These are phyloP conservation scores for Pristionchus fissidentatus DNA, from an alignment of 2,888 invertebrate species.

Conservation along the genomic window DNA sequence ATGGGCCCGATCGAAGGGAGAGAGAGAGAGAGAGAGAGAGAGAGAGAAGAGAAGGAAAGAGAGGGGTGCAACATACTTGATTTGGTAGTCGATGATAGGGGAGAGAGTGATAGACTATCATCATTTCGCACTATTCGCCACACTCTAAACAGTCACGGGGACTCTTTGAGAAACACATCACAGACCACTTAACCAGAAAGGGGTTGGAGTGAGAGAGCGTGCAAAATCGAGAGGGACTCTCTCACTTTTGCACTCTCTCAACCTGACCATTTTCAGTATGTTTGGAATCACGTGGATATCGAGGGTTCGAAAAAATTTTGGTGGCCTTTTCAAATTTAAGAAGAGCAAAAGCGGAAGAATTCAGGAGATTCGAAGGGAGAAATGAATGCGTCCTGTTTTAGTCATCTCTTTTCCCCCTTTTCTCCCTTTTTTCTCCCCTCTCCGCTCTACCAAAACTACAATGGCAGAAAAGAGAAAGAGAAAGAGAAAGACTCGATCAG, in stretches of 20 bases:
- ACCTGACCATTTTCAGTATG: too few relatives aligned
- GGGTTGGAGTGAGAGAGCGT: too few relatives aligned
- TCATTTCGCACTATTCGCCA: neutral
- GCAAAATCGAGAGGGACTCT: too few relatives aligned
- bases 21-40: neutral
- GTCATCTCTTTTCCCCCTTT: constrained; percentile 17
- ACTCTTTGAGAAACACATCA: constrained; percentile 14
- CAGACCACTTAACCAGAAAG: neutral
- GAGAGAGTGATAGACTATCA: neutral
- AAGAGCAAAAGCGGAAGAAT: neutral
- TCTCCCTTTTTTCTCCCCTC: constrained; percentile 6
- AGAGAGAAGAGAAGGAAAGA: constrained; percentile 40
- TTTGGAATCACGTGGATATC: too few relatives aligned
- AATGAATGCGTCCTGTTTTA: constrained; percentile 37
- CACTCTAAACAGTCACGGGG: neutral
- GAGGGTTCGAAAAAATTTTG: neutral
- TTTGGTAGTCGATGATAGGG: too few relatives aligned
- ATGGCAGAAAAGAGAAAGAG: neutral
- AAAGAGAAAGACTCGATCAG: constrained; percentile 19
- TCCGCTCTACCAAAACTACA: constrained; percentile 24
- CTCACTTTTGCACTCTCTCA: too few relatives aligned
- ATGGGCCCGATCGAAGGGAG: neutral
- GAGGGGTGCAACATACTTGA: constrained; percentile 32
- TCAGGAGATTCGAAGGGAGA: constrained; percentile 1
- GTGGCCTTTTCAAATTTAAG: neutral